These are phyloP conservation scores for Bambusicola thoracicus DNA, from an alignment of 2,113 vertebrate genomes.

Conservation along the genomic window DNA sequence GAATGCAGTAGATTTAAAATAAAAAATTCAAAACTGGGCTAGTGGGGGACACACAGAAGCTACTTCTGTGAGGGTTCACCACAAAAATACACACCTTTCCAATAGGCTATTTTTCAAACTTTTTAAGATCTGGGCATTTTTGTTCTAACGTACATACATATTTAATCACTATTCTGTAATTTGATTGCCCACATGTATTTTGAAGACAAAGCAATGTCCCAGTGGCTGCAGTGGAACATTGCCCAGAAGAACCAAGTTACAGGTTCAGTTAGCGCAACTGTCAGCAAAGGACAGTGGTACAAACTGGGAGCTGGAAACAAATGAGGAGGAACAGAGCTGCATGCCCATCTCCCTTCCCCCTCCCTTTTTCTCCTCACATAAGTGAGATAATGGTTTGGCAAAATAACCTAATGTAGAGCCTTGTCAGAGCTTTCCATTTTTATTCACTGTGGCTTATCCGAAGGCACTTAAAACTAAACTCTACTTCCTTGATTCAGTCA, in stretches of 20 bases:
- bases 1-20: neutral
- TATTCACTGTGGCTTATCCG: neutral
- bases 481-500: neutral
- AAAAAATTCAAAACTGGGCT: neutral
- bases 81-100: neutral
- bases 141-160: neutral
- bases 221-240: rapidly evolving
- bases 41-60: neutral
- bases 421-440: neutral
- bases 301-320: neutral
- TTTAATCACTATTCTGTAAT: neutral
- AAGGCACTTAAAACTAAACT: conserved; percentile 16
- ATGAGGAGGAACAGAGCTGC: neutral
- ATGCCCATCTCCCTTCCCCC: neutral
- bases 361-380: neutral
- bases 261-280: neutral
- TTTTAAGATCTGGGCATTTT: neutral
- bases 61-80: neutral
- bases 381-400: neutral
- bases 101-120: neutral
- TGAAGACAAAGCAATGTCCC: neutral
- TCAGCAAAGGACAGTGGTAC: neutral
- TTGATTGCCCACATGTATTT: neutral
- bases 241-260: neutral
- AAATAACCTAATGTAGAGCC: neutral